These are phyloP conservation scores for Drosophila leontia DNA, from an alignment of 1,140 invertebrate genomes.

Conservation along the genomic window DNA sequence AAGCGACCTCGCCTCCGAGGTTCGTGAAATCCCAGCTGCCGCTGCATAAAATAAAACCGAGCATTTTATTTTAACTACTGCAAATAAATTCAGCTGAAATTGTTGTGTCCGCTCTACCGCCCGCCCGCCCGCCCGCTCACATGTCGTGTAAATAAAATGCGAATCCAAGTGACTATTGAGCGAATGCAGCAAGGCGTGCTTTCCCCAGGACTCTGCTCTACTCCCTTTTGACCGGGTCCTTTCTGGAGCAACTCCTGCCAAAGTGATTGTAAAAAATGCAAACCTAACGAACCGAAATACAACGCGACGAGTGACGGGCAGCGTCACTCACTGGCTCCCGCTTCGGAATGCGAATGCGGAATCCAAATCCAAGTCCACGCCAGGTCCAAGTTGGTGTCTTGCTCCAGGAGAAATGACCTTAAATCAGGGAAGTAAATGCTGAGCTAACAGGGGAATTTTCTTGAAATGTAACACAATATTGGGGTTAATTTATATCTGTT, in stretches of 20 bases:
- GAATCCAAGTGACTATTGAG: constrained; percentile 78
- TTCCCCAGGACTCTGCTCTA: constrained; percentile 2
- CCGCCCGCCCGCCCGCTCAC: constrained; percentile 34
- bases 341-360: constrained; percentile 20
- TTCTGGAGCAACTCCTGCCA: constrained; percentile 45
- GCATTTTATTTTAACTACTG: constrained; percentile 77
- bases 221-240: not conserved
- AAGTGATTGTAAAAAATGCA: constrained; percentile 82
- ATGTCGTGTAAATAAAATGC: constrained; percentile 78
- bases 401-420: not conserved
- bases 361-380: constrained; percentile 35
- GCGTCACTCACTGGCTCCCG: constrained; percentile 47
- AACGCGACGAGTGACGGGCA: constrained; percentile 74
- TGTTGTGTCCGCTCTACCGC: constrained; percentile 47
- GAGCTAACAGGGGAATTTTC: not conserved
- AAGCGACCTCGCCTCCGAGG: constrained; percentile 16
- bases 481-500: too few relatives aligned
- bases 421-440: not conserved
- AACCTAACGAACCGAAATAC: constrained; percentile 82
- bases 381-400: constrained; percentile 8
- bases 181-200: constrained; percentile 58
- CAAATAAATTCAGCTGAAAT: constrained; percentile 77
- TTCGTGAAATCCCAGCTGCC: constrained; percentile 44
- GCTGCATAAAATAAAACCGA: constrained; percentile 72
- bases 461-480: too few relatives aligned